phyloP scores from a whole-genome alignment of 2,113 vertebrate species.

The Nipponia nippon region DNA sequence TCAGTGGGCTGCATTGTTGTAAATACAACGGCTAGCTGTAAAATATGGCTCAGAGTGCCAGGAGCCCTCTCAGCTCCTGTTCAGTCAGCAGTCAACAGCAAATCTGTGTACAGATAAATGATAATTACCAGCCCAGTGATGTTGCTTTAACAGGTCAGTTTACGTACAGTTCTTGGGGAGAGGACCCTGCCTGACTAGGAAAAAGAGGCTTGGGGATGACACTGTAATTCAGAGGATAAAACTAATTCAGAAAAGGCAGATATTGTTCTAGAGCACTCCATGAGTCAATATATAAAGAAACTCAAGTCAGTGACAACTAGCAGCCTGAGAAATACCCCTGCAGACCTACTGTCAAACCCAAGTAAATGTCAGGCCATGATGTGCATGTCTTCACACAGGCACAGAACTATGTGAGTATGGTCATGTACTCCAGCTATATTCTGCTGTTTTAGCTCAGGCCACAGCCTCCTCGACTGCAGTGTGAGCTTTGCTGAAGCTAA shows the following conservation, averaged over 20 bases:
- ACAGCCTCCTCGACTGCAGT: not conserved
- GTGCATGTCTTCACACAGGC: not conserved
- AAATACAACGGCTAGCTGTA: not conserved
- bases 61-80: not conserved
- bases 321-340: not conserved
- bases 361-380: not conserved
- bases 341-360: not conserved
- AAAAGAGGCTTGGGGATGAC: not conserved
- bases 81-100: not conserved
- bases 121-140: not conserved
- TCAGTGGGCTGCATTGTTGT: not conserved
- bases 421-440: accelerated
- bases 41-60: not conserved
- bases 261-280: not conserved
- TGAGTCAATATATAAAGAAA: not conserved
- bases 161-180: not conserved
- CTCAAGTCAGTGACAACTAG: not conserved
- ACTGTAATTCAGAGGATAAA: not conserved
- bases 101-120: not conserved
- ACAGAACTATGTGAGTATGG: not conserved
- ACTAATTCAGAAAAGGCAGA: not conserved
- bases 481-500: not conserved
- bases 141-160: not conserved
- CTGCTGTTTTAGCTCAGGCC: not conserved
- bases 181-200: not conserved